Base-by-base conservation (phyloP, 2,888 invertebrate species). In the Gymnoscelis rufifasciata region DNA sequence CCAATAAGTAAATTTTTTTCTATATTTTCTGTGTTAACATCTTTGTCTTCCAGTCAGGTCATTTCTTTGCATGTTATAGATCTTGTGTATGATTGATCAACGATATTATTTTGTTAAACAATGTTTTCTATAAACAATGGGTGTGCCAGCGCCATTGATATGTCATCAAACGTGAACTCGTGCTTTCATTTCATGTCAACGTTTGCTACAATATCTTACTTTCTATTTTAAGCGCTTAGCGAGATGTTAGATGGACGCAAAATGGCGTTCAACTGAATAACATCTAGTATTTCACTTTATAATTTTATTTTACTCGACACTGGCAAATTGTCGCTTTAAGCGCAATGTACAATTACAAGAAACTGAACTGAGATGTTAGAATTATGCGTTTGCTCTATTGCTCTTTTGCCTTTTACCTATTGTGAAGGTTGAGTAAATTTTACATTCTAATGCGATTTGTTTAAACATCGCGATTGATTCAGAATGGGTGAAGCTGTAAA, bases 81-180 rank as follows among this genome's bases (percentile, higher is more conserved):
- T 35, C 35, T 15, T 13, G 35, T 19, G 23, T 30, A 24, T n/a
- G 29, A 31, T 41, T 37, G 15, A 30, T 31, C 35, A 33, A 31
- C 11, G 13, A 23, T 37, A 33, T 30, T 38, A 43, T 39, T 49
- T 49, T 38, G 23, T 27, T 38, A 38, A 52, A 47, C 46, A 47
- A 40, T 47, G 44, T 47, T 51, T 51, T 49, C 38, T 46, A 24
- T 36, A 49, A 51, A 56, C 48, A 56, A 47, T 51, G 38, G 42
- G 7, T 45, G 31, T 29, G 11, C 33, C 36, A 26, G 37, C 40
- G 50, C 43, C 38, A 44, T 51, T 48, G 44, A 47, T 42, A 46
- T 39, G 46, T 42, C 42, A 30, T 47, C 48, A 42, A 48, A 41
- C 31, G 35, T 44, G 40, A 30, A 52, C 36, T 38, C 30, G 30